Percentiles rank a stretch among this genome's conserved stretches.
Conservation (phyloP, 2,888 invertebrate species). For the Zygaena filipendulae region DNA sequence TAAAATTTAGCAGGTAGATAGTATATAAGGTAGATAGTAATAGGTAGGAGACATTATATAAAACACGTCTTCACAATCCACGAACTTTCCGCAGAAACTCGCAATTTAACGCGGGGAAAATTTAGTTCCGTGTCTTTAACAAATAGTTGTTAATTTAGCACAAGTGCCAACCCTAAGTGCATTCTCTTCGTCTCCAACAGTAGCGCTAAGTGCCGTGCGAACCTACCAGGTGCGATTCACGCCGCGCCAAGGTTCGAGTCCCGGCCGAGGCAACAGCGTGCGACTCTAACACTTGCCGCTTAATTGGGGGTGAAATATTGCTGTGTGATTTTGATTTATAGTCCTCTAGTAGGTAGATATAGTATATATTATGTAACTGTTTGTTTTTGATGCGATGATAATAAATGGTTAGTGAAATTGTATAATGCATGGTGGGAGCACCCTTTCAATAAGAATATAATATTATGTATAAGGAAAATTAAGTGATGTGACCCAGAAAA, state of each 20-base stretch:
- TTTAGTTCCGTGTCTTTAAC: too few species aligned
- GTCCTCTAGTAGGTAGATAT: not conserved
- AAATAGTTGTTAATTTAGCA: too few species aligned
- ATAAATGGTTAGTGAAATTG: not conserved
- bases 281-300: conserved; percentile 23
- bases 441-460: not conserved
- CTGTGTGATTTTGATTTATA: not conserved
- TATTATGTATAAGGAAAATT: not conserved
- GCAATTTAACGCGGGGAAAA: too few species aligned
- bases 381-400: too few species aligned
- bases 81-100: too few species aligned
- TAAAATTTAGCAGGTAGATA: too few species aligned
- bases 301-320: conserved; percentile 13
- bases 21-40: too few species aligned
- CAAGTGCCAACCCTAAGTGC: too few species aligned
- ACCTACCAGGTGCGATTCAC: conserved; percentile 23
- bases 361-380: not conserved
- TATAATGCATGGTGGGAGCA: not conserved
- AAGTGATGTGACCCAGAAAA: too few species aligned
- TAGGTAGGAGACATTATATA: too few species aligned
- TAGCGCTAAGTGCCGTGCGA: conserved; percentile 33
- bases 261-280: conserved; percentile 21
- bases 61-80: too few species aligned
- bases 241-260: conserved; percentile 15
- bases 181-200: too few species aligned